Conservation (phyloP, 2,113 vertebrate species). For the Haemorhous mexicanus region DNA sequence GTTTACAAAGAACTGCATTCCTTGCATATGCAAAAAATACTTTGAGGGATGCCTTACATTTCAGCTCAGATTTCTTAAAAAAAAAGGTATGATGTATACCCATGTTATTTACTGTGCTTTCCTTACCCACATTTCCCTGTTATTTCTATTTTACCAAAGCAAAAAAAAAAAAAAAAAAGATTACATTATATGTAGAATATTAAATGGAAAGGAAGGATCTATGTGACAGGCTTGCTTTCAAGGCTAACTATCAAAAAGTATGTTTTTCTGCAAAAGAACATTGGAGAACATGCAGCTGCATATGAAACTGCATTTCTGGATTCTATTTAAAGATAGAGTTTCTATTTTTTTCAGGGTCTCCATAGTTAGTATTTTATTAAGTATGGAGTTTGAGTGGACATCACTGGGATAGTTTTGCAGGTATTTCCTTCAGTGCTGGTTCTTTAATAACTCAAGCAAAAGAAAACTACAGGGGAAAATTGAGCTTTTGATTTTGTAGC, state of each 20-base stretch:
- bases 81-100: slow-evolving; percentile 61
- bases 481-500: slow-evolving; percentile 24
- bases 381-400: slow-evolving; percentile 26
- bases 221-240: slow-evolving; percentile 44
- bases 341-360: slow-evolving; percentile 25
- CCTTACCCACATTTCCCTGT: neutral
- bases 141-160: slow-evolving; percentile 54
- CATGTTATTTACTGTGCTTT: slow-evolving; percentile 53
- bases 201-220: slow-evolving; percentile 43
- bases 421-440: slow-evolving; percentile 40
- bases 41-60: slow-evolving; percentile 79
- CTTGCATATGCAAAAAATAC: slow-evolving; percentile 69
- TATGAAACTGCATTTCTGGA: neutral
- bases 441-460: slow-evolving; percentile 22
- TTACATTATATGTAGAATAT: neutral
- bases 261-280: neutral
- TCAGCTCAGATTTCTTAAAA: slow-evolving; percentile 71
- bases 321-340: slow-evolving; percentile 31
- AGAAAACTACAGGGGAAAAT: slow-evolving; percentile 18
- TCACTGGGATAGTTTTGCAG: slow-evolving; percentile 42
- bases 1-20: slow-evolving; percentile 83
- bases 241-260: neutral
- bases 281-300: neutral
- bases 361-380: slow-evolving; percentile 30
- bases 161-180: slow-evolving; percentile 38